A percentile compares a stretch with the other conserved stretches of the same genome.
Evolutionary conservation across 2,797 vertebrate species (phyloP).

Genomic region (Myiothlypis chrysogaster): DNA sequence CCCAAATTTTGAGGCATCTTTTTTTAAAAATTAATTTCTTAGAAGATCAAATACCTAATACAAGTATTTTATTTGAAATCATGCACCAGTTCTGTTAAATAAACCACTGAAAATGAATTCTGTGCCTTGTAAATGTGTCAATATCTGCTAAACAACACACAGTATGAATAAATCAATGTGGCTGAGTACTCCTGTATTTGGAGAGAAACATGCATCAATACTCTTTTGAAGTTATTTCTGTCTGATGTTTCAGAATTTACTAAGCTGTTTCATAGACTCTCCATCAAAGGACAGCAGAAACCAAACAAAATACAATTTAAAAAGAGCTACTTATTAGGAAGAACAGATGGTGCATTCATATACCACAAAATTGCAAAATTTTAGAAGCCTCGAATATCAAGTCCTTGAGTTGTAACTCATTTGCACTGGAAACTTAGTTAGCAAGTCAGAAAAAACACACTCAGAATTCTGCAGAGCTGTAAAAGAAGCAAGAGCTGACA

Average conservation of each 20-base stretch:
- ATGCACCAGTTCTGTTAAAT: not conserved
- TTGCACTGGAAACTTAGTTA: constrained; percentile 48
- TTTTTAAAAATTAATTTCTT: not conserved
- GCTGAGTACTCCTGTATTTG: not conserved
- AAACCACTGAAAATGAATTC: not conserved
- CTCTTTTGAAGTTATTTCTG: constrained; percentile 34
- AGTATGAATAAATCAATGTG: not conserved
- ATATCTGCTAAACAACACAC: not conserved
- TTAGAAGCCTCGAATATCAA: constrained; percentile 21
- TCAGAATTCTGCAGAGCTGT: not conserved
- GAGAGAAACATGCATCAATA: not conserved
- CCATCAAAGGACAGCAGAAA: constrained; percentile 12
- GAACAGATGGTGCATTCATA: constrained; percentile 51
- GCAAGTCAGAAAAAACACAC: not conserved
- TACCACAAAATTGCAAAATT: constrained; percentile 9
- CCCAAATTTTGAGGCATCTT: not conserved
- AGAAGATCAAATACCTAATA: not conserved
- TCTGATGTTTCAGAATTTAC: not conserved
- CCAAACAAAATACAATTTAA: not conserved
- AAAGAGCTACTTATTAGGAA: constrained; percentile 31
- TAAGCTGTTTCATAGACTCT: not conserved
- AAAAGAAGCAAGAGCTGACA: not conserved
- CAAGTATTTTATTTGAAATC: not conserved
- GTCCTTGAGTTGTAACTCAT: constrained; percentile 43
- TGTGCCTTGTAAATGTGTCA: not conserved